Evolutionary conservation across 2,113 vertebrate genomes (phyloP).

Genomic region (Esox niger): DNA sequence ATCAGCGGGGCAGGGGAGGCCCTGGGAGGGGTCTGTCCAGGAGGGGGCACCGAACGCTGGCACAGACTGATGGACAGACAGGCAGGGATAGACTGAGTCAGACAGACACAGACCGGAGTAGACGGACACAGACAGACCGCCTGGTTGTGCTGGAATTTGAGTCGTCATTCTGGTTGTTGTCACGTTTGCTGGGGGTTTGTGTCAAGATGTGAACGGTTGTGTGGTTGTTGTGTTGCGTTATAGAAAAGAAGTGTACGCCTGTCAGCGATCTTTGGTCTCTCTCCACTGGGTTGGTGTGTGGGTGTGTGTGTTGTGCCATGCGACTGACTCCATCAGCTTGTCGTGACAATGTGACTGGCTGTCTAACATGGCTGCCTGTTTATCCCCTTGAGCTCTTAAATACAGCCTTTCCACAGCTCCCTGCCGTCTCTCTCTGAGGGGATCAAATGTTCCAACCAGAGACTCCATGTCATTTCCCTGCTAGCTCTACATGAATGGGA

Average conservation of each 20-base stretch:
- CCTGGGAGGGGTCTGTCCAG: slow-evolving; percentile 19
- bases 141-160: neutral
- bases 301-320: no score
- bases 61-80: neutral
- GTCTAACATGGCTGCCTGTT: slow-evolving; percentile 29
- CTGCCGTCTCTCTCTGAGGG: slow-evolving; percentile 61
- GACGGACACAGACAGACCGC: neutral
- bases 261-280: no score
- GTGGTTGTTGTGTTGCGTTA: no score
- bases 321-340: no score
- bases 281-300: no score
- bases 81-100: neutral
- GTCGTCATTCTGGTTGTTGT: no score
- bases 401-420: slow-evolving; percentile 62
- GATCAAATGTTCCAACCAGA: slow-evolving; percentile 65
- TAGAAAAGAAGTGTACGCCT: no score
- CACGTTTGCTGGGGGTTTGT: no score
- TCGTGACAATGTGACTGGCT: no score
- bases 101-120: neutral
- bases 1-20: slow-evolving; percentile 19
- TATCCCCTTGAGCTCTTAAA: slow-evolving; percentile 65
- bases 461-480: slow-evolving; percentile 50
- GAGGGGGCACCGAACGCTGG: slow-evolving; percentile 26
- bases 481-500: slow-evolving; percentile 47
- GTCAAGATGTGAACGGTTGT: no score